A percentile compares a stretch with the other conserved stretches of the same genome.
These are phyloP conservation scores for Microtus richardsoni DNA, from an alignment of 2,113 vertebrate species.

Conservation along the genomic window DNA sequence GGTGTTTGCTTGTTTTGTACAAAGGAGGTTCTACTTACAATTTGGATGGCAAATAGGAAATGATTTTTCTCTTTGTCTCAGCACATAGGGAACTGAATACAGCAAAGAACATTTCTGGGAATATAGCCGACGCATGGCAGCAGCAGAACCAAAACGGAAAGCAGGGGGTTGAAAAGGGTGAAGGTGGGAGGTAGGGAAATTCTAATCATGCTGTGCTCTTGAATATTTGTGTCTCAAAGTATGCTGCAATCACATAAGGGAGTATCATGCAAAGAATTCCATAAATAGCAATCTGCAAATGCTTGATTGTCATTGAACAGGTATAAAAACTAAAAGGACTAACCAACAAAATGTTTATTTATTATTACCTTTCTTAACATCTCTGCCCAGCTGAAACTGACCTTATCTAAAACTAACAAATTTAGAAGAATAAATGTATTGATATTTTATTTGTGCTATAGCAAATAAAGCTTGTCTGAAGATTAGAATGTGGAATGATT, in stretches of 20 bases:
- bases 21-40: neutral
- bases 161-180: neutral
- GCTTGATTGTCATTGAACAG: neutral
- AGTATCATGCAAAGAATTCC: neutral
- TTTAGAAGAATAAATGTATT: neutral
- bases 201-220: neutral
- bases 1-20: neutral
- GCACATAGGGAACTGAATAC: neutral
- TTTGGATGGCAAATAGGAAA: neutral
- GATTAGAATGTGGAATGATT: too few species aligned
- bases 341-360: neutral
- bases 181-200: neutral
- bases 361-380: neutral
- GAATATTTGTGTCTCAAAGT: neutral
- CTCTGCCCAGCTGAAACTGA: neutral
- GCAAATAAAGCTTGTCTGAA: too few species aligned
- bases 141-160: neutral
- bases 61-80: neutral
- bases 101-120: neutral
- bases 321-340: neutral
- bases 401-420: neutral
- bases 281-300: neutral
- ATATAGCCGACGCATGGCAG: fast-evolving
- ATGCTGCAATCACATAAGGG: neutral
- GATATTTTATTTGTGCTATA: too few species aligned